Conservation (phyloP, 2,797 vertebrate species). For the Pempheris klunzingeri region DNA sequence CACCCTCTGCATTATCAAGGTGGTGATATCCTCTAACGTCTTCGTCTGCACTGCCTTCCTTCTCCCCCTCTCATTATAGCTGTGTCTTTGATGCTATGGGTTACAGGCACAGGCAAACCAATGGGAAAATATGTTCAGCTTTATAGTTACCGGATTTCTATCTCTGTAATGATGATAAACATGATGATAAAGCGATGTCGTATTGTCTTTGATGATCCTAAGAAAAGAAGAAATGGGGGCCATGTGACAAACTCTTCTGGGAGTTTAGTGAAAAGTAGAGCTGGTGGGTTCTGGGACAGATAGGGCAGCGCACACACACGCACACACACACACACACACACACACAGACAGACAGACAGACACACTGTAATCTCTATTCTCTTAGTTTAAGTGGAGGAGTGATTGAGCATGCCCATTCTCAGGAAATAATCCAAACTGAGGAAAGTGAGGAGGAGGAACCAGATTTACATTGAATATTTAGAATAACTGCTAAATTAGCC, state of each 20-base stretch:
- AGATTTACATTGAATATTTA: constrained; percentile 28
- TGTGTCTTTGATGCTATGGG: constrained; percentile 51
- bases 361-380: constrained; percentile 30
- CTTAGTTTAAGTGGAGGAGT: constrained; percentile 42
- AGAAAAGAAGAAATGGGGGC: constrained; percentile 37
- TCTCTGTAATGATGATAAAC: constrained; percentile 64
- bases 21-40: constrained; percentile 26
- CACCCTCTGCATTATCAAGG: constrained; percentile 37
- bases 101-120: constrained; percentile 42
- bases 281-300: constrained; percentile 36
- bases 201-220: constrained; percentile 62
- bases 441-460: constrained; percentile 25
- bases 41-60: constrained; percentile 16
- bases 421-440: constrained; percentile 35
- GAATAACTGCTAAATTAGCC: constrained; percentile 17
- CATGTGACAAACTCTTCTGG: constrained; percentile 44
- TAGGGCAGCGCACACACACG: neutral
- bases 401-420: constrained; percentile 30
- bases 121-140: constrained; percentile 35
- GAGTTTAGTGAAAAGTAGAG: constrained; percentile 57
- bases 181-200: constrained; percentile 59
- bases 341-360: constrained; percentile 2
- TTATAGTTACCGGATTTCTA: constrained; percentile 29
- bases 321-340: constrained; percentile 9
- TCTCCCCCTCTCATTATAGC: constrained; percentile 57